Base-by-base conservation (phyloP, 35 echinoderm and acorn worm genomes). In the Acanthaster planci region DNA sequence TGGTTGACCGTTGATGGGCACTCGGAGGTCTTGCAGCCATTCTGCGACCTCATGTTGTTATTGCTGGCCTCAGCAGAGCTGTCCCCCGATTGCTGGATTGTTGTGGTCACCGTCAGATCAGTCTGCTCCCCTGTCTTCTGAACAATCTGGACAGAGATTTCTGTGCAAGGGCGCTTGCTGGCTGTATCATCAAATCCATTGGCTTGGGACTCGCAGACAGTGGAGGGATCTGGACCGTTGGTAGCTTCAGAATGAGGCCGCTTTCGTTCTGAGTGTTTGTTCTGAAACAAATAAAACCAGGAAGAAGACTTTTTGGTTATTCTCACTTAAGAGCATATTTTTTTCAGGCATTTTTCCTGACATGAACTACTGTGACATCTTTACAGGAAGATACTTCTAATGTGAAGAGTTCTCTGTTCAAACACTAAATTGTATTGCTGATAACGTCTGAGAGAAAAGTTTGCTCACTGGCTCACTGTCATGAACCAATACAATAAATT, bases 161-260 rank as follows among this genome's bases (percentile, higher is more conserved):
- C 64, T 31, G 64, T 72, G 26, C 64, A 72, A 29, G 64, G 64
- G 9, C 64, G 64, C 34, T 72, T 72, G 64, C 34, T 72, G 23
- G 64, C 2, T 72, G 64, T 29, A 29, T 35, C 34, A 26, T 72
- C 64, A 72, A 31, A 72, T 29, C 64, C 64, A 72, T 72, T 72
- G 29, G 64, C 64, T 29, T 72, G 64, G 64, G 64, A 19, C 14
- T 29, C 64, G 14, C 26, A 10, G 64, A 72, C 30, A 26, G 77
- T 76, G 18, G 84, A 26, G n/a, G 84, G 44, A 26, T 76, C 84
- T 1, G 67, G 50, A 68, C 40, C 44, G 53, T 78, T 78, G 21
- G 84, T 68, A 23, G 84, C 77, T 37, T 86, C 84, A 1, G 84
- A 76, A 21, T 86, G 75, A 14, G 84, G 84, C 55, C 84, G 67